Percentiles rank a stretch among this genome's conserved stretches.
phyloP scores from a whole-genome alignment of 2,797 vertebrate species.

The Megalops cyprinoides region DNA sequence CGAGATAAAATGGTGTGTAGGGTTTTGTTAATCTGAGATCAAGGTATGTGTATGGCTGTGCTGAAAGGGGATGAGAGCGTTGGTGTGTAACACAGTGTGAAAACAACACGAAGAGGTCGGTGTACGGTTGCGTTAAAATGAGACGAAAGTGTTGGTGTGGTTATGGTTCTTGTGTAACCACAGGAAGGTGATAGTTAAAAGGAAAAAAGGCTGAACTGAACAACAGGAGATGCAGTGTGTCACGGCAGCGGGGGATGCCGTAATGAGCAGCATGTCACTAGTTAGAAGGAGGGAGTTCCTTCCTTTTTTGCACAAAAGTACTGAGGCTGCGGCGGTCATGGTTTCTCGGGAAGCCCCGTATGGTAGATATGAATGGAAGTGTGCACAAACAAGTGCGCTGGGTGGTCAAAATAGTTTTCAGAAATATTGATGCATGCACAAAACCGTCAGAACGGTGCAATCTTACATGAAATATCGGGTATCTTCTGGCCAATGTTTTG shows the following conservation, averaged over 20 bases:
- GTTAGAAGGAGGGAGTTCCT: slow-evolving; percentile 16
- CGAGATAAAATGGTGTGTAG: neutral
- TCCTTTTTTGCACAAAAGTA: neutral
- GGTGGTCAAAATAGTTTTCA: no score
- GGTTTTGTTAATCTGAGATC: neutral
- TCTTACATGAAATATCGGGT: no score
- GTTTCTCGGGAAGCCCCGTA: neutral
- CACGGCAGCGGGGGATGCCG: neutral
- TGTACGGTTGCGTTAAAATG: neutral
- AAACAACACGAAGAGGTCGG: neutral
- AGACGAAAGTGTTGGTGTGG: neutral
- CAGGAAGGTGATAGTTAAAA: slow-evolving; percentile 28
- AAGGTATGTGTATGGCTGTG: neutral
- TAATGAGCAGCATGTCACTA: neutral
- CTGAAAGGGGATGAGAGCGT: neutral
- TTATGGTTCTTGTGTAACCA: slow-evolving; percentile 22
- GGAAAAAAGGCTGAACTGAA: slow-evolving; percentile 4
- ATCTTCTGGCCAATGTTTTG: no score
- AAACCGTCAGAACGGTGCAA: no score
- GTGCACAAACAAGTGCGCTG: neutral
- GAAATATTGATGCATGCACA: neutral
- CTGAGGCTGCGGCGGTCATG: neutral
- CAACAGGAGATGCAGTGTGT: slow-evolving; percentile 1
- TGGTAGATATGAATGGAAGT: neutral
- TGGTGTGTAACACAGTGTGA: neutral